Base-by-base conservation (phyloP, 2,113 vertebrate species). In the Atherinomorus stipes region DNA sequence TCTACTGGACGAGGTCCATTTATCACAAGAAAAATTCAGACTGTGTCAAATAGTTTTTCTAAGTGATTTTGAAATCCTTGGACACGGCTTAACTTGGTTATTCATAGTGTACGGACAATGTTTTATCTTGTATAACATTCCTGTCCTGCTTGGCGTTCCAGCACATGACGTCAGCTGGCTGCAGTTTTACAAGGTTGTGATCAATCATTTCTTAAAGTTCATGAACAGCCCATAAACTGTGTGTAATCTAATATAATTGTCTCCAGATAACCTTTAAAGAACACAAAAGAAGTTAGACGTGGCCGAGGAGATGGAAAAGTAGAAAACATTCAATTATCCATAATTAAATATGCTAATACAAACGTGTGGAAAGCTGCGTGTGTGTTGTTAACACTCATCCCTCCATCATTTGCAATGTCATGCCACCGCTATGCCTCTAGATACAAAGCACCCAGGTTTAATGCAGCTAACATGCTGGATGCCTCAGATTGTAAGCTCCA, bases 281-380 rank as follows among this genome's bases (percentile, higher is more conserved):
- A 91, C 70, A 89, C 81, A 89, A 82, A 80, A 63, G 85, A 88
- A 88, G 87, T 76, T 83, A 79, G 34, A 8, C 87, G 87, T 84
- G 44, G 74, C 88, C 80, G 57, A 67, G 60, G 85, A 85, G 67
- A 60, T 61, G 64, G 53, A 62, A 62, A 69, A 61, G 74, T 58
- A 89, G 78, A 83, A 76, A 78, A 54, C 87, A 85, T 54, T 86
- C 91, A 90, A 91, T 93, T 85, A 91, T 85, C 15, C 67, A 74
- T 93, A 92, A 95, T 93, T 92, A 94, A 73, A 72, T 88, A 79
- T 88, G 83, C 85, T 87, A 92, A 90, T 76, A 72, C 73, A 76
- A 91, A 86, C 68, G 81, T 90, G 90, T 86, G 71, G 60, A 82
- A 89, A 84, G 87, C 85, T 90, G 57, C 73, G 47, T 80, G 76